Evolutionary conservation across 2,113 vertebrate genomes (phyloP).

Genomic region (Pygoscelis antarcticus): DNA sequence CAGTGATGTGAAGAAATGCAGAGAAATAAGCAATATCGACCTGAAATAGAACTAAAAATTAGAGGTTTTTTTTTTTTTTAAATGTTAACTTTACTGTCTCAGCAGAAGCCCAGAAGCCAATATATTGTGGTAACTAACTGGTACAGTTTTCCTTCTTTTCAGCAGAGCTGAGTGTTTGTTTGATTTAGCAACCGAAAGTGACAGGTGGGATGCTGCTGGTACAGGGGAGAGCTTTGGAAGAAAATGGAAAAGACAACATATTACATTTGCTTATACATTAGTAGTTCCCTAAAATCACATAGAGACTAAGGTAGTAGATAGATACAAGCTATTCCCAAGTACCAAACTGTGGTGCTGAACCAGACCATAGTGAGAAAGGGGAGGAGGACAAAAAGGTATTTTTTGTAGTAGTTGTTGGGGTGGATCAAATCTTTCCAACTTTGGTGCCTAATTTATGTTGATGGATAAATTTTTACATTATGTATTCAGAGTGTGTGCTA

Average conservation of each 20-base stretch:
- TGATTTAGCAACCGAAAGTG: neutral
- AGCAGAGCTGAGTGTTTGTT: neutral
- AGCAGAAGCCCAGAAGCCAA: neutral
- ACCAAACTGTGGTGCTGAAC: neutral
- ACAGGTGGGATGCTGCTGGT: neutral
- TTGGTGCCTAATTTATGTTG: neutral
- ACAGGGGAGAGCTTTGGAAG: neutral
- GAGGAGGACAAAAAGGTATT: neutral
- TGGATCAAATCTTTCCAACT: neutral
- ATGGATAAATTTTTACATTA: neutral
- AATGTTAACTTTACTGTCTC: neutral
- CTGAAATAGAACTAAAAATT: neutral
- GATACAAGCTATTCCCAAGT: neutral
- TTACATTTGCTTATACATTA: neutral
- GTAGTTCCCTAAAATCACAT: neutral
- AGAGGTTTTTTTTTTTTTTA: accelerated
- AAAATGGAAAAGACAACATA: neutral
- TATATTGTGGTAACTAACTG: neutral
- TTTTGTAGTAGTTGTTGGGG: neutral
- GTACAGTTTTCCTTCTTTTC: neutral
- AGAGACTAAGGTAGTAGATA: neutral
- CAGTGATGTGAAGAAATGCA: neutral
- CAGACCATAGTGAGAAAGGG: neutral
- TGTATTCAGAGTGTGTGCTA: neutral
- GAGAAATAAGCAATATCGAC: neutral